phyloP scores from a whole-genome alignment of 2,113 vertebrate genomes.

The Phrynosoma platyrhinos region DNA sequence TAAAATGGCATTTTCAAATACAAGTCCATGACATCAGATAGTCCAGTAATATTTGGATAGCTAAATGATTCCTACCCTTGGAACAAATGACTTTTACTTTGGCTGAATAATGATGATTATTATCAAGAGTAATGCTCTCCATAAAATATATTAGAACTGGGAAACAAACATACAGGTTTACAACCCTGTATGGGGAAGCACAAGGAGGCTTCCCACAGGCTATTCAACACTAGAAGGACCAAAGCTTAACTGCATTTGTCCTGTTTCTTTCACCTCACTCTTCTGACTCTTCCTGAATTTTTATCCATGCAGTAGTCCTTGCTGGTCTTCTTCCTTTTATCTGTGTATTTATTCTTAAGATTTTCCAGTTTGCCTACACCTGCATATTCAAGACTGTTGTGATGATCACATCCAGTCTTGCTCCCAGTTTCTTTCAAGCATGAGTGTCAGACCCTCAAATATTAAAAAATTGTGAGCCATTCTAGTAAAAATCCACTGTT shows the following conservation, averaged over 20 bases:
- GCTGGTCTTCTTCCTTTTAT: background rate
- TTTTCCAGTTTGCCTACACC: background rate
- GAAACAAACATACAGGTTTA: background rate
- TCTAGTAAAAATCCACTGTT: too few species aligned
- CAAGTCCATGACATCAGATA: too few species aligned
- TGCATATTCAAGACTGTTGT: background rate
- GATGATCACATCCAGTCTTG: background rate
- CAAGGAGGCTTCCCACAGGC: too few species aligned
- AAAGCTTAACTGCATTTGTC: too few species aligned
- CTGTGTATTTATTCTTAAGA: background rate
- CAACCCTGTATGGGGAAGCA: background rate
- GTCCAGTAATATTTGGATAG: too few species aligned
- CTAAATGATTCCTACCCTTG: too few species aligned
- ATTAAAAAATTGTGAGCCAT: conserved; percentile 34
- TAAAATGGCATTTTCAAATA: too few species aligned
- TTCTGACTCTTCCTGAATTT: background rate
- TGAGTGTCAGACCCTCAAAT: conserved; percentile 12
- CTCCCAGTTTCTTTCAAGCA: conserved; percentile 35
- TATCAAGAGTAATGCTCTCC: too few species aligned
- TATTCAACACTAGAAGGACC: background rate
- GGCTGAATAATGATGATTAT: too few species aligned
- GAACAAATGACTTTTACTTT: too few species aligned
- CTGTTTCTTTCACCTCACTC: background rate
- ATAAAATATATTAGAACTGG: too few species aligned
- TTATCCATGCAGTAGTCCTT: background rate